These are phyloP conservation scores for Melanostoma scalare DNA, from an alignment of 2,888 invertebrate genomes.

Conservation along the genomic window DNA sequence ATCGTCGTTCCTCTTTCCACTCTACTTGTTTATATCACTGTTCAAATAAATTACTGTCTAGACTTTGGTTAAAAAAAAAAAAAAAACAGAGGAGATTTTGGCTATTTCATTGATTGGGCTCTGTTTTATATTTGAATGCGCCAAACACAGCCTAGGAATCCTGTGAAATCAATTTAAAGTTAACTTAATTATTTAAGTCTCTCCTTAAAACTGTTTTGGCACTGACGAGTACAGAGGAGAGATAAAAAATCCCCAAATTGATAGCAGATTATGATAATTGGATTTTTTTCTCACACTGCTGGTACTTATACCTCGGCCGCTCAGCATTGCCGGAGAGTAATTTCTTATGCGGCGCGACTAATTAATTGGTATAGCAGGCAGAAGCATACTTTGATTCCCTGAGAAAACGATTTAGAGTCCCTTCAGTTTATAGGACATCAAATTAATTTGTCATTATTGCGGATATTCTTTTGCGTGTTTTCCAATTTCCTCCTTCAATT, in stretches of 20 bases:
- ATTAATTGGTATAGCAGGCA: slow-evolving; percentile 56
- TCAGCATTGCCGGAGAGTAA: slow-evolving; percentile 39
- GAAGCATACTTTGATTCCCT: slow-evolving; percentile 49
- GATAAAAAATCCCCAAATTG: slow-evolving; percentile 33
- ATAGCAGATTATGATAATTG: slow-evolving; percentile 68
- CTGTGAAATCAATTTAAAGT: slow-evolving; percentile 43
- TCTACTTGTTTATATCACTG: background rate
- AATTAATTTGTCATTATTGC: slow-evolving; percentile 71
- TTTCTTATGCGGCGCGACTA: slow-evolving; percentile 62
- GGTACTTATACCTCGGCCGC: slow-evolving; percentile 6
- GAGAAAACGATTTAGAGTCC: slow-evolving; percentile 30
- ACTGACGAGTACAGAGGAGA: no score
- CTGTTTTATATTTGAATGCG: slow-evolving; percentile 14
- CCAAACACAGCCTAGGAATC: slow-evolving; percentile 5
- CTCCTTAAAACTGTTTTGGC: slow-evolving; percentile 14
- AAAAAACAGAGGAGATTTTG: slow-evolving; percentile 8
- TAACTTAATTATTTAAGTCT: slow-evolving; percentile 46
- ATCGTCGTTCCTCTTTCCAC: background rate
- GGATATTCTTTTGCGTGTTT: slow-evolving; percentile 66
- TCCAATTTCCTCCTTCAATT: slow-evolving; percentile 49
- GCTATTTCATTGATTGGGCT: slow-evolving; percentile 54
- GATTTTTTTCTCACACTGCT: slow-evolving; percentile 39
- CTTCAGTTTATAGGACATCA: slow-evolving; percentile 60
- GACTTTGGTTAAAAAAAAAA: slow-evolving; percentile 38
- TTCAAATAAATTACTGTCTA: slow-evolving; percentile 65